phyloP scores from a whole-genome alignment of 2,888 invertebrate species.

The Prosopocoilus inquinatus region DNA sequence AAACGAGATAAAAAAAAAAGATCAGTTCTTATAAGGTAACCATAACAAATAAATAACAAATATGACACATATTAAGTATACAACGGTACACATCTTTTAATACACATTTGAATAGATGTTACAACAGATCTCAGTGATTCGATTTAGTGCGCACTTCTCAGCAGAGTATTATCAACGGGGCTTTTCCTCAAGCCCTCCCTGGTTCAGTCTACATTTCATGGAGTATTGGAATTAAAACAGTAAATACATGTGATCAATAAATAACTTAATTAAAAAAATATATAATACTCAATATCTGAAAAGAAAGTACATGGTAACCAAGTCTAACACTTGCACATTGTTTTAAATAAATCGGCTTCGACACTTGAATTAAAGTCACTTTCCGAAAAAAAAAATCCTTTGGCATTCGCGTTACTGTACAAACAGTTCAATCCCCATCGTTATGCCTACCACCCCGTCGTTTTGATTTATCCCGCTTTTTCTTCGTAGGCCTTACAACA shows the following conservation, averaged over 20 bases:
- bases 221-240: neutral
- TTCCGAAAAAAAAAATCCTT: neutral
- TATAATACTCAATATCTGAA: too few relatives aligned
- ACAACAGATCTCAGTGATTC: slow-evolving; percentile 1
- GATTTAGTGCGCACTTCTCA: neutral
- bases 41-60: slow-evolving; percentile 5
- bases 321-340: neutral
- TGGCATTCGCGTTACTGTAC: neutral
- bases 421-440: neutral
- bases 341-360: slow-evolving; percentile 1
- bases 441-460: neutral
- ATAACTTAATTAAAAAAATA: too few relatives aligned
- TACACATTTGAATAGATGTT: slow-evolving; percentile 2
- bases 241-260: too few relatives aligned
- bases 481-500: slow-evolving; percentile 64
- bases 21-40: slow-evolving; percentile 4
- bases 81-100: slow-evolving; percentile 1
- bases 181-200: neutral
- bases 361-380: neutral
- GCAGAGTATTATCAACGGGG: neutral
- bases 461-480: slow-evolving; percentile 38
- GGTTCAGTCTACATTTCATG: slow-evolving; percentile 1
- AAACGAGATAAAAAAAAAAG: neutral
- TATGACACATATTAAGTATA: slow-evolving; percentile 5
- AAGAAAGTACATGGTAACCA: too few relatives aligned